phyloP scores from a whole-genome alignment of 2,888 invertebrate species.

The Ochropacha duplaris region DNA sequence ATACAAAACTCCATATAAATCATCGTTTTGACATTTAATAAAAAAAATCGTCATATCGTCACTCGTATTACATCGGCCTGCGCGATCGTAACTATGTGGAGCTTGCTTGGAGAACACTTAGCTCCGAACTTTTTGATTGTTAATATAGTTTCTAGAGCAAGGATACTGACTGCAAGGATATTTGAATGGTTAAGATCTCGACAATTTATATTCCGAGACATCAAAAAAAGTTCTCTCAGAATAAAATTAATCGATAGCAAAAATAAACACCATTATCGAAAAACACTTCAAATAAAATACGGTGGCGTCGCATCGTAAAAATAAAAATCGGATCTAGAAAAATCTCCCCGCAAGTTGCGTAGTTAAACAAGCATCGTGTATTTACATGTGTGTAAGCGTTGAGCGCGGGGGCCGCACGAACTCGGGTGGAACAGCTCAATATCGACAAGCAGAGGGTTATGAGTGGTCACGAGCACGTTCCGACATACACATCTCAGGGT shows the following conservation, averaged over 20 bases:
- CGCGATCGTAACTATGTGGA: background rate
- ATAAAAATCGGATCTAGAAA: constrained; percentile 36
- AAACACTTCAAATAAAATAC: constrained; percentile 40
- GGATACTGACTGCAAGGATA: background rate
- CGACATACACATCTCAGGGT: constrained; percentile 6
- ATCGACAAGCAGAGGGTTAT: constrained; percentile 34
- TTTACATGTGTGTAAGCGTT: constrained; percentile 21
- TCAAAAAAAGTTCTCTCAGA: background rate
- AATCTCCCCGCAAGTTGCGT: constrained; percentile 33
- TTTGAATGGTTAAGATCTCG: background rate
- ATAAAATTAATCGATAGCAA: background rate
- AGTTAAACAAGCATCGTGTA: constrained; percentile 37
- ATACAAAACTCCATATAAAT: no score
- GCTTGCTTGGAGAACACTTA: background rate
- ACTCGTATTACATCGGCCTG: constrained; percentile 15
- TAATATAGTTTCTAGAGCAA: background rate
- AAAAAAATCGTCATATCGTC: no score
- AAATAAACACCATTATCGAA: constrained; percentile 43
- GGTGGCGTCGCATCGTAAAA: constrained; percentile 24
- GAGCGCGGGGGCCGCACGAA: background rate
- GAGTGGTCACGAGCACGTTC: constrained; percentile 28
- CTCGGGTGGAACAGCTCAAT: constrained; percentile 15
- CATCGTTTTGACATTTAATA: no score
- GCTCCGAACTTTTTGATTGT: background rate
- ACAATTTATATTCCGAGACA: background rate